These are phyloP conservation scores for Girardinus metallicus DNA, from an alignment of 2,797 vertebrate genomes.

Conservation along the genomic window DNA sequence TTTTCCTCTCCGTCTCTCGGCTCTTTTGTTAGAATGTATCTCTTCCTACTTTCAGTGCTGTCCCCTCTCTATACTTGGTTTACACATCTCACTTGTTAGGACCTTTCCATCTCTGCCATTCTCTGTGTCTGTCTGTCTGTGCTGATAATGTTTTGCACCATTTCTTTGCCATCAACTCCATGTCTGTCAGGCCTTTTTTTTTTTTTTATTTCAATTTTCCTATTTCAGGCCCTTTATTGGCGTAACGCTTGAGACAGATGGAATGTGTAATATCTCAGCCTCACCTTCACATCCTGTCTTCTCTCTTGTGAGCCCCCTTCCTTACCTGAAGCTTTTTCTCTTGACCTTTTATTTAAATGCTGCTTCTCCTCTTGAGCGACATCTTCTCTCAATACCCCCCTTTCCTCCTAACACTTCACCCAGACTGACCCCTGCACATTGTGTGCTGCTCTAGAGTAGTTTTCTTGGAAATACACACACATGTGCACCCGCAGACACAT, in stretches of 20 bases:
- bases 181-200: conserved; percentile 21
- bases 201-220: conserved; percentile 47
- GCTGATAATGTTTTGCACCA: conserved; percentile 38
- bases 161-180: conserved; percentile 25
- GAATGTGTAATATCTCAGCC: conserved; percentile 40
- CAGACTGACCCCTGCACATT: conserved; percentile 51
- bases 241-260: conserved; percentile 34
- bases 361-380: conserved; percentile 49
- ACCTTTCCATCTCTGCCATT: conserved; percentile 29
- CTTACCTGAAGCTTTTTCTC: conserved; percentile 38
- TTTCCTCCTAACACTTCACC: conserved; percentile 61
- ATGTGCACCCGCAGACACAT: neutral
- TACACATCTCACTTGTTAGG: conserved; percentile 36
- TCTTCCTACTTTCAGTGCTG: conserved; percentile 18
- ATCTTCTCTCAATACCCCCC: conserved; percentile 40
- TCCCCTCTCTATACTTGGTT: conserved; percentile 25
- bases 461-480: conserved; percentile 28
- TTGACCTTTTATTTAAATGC: conserved; percentile 66
- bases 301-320: conserved; percentile 16
- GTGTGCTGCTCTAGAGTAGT: conserved; percentile 30
- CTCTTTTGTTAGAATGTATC: conserved; percentile 14
- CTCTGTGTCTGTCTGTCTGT: conserved; percentile 21
- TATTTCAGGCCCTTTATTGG: conserved; percentile 51
- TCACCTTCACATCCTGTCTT: conserved; percentile 25
- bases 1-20: conserved; percentile 12